These are phyloP conservation scores for Drosophila tanythrix DNA, from an alignment of 2,888 invertebrate genomes.

Conservation along the genomic window DNA sequence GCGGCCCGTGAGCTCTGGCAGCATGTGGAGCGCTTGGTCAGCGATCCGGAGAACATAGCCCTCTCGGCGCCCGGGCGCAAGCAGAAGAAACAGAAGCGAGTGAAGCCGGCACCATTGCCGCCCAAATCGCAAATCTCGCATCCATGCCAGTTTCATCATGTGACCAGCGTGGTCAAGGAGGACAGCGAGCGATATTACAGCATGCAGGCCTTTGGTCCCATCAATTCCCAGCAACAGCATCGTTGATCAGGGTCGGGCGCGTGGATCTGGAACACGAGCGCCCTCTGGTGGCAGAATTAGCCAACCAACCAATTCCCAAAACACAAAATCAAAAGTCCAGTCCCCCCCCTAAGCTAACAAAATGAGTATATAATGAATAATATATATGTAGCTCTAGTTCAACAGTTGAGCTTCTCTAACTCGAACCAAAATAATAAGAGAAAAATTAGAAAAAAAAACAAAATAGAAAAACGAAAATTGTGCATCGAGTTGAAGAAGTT, in stretches of 20 bases:
- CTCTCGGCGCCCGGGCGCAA: constrained; percentile 89
- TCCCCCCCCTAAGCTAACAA: constrained; percentile 19
- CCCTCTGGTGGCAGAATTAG: constrained; percentile 77
- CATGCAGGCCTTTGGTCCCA: constrained; percentile 87
- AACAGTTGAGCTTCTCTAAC: constrained; percentile 12
- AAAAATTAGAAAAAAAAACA: background rate
- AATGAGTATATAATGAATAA: constrained; percentile 1
- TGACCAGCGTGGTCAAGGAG: constrained; percentile 90
- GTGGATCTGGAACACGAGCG: constrained; percentile 78
- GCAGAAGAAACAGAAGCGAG: constrained; percentile 86
- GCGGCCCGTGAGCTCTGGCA: constrained; percentile 90
- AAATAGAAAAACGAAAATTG: background rate
- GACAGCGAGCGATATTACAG: constrained; percentile 89
- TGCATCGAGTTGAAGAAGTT: constrained; percentile 8
- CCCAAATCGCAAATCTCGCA: constrained; percentile 93
- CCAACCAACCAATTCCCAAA: constrained; percentile 8
- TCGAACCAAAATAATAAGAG: background rate
- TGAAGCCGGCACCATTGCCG: constrained; percentile 88
- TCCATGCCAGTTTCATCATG: constrained; percentile 94
- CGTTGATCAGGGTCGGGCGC: constrained; percentile 80
- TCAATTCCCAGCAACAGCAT: constrained; percentile 77
- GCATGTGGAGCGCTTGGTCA: constrained; percentile 89
- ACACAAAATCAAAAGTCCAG: constrained; percentile 38
- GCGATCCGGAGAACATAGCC: constrained; percentile 92
- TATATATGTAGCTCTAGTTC: constrained; percentile 17